Percentiles rank a stretch among this genome's conserved stretches.
phyloP scores from a whole-genome alignment of 1,140 invertebrate species.

The Sipha flava region DNA sequence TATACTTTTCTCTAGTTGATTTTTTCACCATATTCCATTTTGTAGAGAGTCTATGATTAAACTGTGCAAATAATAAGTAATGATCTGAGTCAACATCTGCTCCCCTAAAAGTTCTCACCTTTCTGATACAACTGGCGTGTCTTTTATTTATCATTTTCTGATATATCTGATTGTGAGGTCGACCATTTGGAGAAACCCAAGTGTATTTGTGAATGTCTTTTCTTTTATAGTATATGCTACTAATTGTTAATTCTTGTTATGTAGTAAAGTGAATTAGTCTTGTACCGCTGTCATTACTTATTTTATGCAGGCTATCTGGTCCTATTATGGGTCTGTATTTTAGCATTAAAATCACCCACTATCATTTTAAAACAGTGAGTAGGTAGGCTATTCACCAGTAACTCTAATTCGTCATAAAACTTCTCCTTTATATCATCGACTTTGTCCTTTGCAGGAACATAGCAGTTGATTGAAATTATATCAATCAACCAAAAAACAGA shows the following conservation, averaged over 20 bases:
- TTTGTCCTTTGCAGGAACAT: constrained; percentile 34
- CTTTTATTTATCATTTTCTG: constrained; percentile 31
- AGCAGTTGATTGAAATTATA: constrained; percentile 17
- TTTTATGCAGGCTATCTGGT: constrained; percentile 19
- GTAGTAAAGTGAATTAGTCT: constrained; percentile 30
- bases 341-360: constrained; percentile 34
- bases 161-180: constrained; percentile 35
- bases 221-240: constrained; percentile 34
- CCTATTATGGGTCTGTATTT: constrained; percentile 25
- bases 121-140: constrained; percentile 2
- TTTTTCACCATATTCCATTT: too few relatives aligned
- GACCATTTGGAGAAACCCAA: too few relatives aligned
- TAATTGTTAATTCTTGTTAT: neutral
- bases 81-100: constrained; percentile 32
- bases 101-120: constrained; percentile 32
- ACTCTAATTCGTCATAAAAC: constrained; percentile 33
- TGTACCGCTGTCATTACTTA: constrained; percentile 36
- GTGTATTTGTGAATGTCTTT: constrained; percentile 37
- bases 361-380: constrained; percentile 33
- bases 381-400: neutral
- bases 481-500: too few relatives aligned
- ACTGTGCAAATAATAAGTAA: neutral
- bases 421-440: constrained; percentile 32
- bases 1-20: neutral
- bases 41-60: neutral